Conservation (phyloP, 2,888 invertebrate species). For the Phorcus lineatus region DNA sequence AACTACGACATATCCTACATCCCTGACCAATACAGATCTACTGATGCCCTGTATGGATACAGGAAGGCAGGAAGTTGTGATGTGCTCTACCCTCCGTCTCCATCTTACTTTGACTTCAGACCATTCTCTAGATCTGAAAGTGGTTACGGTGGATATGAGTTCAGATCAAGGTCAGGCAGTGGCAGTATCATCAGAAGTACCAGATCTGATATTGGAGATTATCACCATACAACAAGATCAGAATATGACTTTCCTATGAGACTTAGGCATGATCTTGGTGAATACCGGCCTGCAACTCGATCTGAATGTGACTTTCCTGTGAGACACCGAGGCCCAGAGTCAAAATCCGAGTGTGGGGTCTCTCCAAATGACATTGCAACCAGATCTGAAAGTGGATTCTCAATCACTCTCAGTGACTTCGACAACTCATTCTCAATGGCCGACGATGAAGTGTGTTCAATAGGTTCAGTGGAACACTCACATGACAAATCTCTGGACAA, state of each 20-base stretch:
- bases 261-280: not conserved
- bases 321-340: not conserved
- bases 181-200: not conserved
- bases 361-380: conserved; percentile 5
- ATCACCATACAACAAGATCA: not conserved
- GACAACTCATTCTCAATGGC: not conserved
- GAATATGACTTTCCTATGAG: not conserved
- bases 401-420: conserved; percentile 9
- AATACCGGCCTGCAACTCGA: not conserved
- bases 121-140: not conserved
- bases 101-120: not conserved
- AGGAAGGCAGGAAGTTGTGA: not conserved
- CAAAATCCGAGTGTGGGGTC: not conserved
- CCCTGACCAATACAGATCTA: not conserved
- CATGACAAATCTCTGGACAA: not conserved
- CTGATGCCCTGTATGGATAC: not conserved
- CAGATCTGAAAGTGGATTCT: conserved; percentile 8
- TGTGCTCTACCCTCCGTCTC: not conserved
- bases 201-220: not conserved
- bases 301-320: conserved; percentile 13
- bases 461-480: not conserved
- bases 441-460: not conserved
- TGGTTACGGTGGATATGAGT: conserved; percentile 1
- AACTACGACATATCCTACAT: conserved; percentile 1
- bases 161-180: not conserved